Conservation (phyloP, 2,888 invertebrate species). For the Hirtodrosophila trivittata region DNA sequence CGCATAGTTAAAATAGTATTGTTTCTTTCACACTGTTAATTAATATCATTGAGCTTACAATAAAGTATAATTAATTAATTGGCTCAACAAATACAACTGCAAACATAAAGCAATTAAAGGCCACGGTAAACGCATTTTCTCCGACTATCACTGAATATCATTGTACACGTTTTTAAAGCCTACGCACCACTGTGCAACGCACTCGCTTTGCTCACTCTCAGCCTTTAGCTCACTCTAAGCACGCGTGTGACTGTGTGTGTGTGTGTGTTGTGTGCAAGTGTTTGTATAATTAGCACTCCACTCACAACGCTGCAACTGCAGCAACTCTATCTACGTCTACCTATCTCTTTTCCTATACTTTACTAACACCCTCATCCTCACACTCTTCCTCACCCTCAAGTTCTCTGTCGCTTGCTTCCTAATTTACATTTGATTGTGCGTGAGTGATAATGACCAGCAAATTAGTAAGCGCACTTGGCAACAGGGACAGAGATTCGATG, state of each 20-base stretch:
- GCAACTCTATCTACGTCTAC: constrained; percentile 21
- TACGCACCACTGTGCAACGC: constrained; percentile 54
- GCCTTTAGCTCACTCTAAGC: constrained; percentile 2
- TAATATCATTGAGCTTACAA: constrained; percentile 11
- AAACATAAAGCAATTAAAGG: constrained; percentile 18
- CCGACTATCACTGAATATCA: constrained; percentile 15
- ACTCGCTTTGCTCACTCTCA: constrained; percentile 9
- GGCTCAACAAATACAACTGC: constrained; percentile 18
- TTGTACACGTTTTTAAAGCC: constrained; percentile 21
- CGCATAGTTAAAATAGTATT: background rate
- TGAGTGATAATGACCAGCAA: constrained; percentile 76
- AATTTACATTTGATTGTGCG: constrained; percentile 72
- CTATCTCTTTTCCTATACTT: constrained; percentile 23
- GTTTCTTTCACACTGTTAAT: background rate
- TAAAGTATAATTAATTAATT: constrained; percentile 35
- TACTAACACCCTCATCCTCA: constrained; percentile 6
- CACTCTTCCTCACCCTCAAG: constrained; percentile 5
- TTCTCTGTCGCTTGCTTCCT: constrained; percentile 15
- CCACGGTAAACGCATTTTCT: constrained; percentile 39
- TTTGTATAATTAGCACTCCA: constrained; percentile 63
- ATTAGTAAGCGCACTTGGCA: constrained; percentile 73
- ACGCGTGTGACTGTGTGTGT: constrained; percentile 9
- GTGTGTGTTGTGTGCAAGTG: constrained; percentile 34
- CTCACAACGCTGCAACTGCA: constrained; percentile 32
- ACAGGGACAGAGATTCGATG: constrained; percentile 20